Evolutionary conservation across 1,140 invertebrate species (phyloP).

Genomic region (Polypedilum pembai): DNA sequence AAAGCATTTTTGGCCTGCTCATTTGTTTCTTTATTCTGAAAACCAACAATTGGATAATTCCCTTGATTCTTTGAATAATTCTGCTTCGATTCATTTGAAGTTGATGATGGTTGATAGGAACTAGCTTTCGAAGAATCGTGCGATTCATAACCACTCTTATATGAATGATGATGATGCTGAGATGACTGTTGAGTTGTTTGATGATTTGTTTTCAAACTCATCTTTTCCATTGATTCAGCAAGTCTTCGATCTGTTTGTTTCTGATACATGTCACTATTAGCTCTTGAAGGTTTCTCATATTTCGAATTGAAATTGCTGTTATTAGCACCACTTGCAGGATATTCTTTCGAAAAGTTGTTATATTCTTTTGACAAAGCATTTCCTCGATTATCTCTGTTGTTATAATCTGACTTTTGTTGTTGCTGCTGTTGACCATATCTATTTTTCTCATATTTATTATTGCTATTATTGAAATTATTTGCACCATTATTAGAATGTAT

Average conservation of each 20-base stretch:
- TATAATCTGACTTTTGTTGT: neutral
- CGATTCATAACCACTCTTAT: neutral
- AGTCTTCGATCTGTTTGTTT: neutral
- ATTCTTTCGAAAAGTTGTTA: constrained; percentile 32
- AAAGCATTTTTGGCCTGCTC: constrained; percentile 50
- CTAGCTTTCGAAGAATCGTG: neutral
- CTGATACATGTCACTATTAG: constrained; percentile 29
- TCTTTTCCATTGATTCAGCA: constrained; percentile 16
- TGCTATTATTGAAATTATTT: constrained; percentile 10
- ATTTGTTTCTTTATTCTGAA: constrained; percentile 52
- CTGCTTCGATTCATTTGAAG: neutral
- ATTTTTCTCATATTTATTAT: neutral
- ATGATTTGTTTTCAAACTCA: constrained; percentile 17
- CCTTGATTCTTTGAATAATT: neutral
- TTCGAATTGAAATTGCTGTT: constrained; percentile 32
- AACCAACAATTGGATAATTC: constrained; percentile 45
- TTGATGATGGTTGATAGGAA: neutral
- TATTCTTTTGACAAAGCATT: constrained; percentile 31
- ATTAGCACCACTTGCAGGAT: constrained; percentile 31
- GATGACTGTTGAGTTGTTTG: neutral
- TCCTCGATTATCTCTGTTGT: constrained; percentile 5
- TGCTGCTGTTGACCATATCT: neutral
- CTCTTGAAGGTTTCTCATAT: neutral
- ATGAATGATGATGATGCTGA: neutral
- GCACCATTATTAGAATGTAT: neutral